Percentiles rank a stretch among this genome's conserved stretches.
Conservation (phyloP, 2,888 invertebrate genomes). For the Eilema caniola region DNA sequence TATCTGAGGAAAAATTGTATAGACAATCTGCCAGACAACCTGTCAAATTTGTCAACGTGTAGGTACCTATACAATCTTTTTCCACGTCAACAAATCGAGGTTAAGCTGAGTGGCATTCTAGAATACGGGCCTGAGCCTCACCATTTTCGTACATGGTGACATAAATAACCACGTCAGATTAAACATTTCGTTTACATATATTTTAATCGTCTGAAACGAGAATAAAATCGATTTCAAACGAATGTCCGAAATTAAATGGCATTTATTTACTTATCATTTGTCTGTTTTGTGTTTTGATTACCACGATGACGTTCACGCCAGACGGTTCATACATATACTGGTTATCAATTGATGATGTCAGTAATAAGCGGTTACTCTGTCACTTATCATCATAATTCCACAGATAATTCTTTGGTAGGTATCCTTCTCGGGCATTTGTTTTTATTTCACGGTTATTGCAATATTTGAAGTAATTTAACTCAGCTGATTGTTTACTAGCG, state of each 20-base stretch:
- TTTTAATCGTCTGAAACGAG: not conserved
- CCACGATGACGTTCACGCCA: not conserved
- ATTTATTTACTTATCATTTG: not conserved
- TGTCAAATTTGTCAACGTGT: no score
- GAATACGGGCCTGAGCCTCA: no score
- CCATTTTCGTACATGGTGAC: not conserved
- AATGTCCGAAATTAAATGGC: not conserved
- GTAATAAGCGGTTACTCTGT: not conserved
- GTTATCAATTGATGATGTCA: not conserved
- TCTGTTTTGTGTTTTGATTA: not conserved
- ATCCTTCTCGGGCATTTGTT: not conserved
- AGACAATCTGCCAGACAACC: no score
- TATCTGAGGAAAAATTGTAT: no score
- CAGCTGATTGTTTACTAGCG: not conserved
- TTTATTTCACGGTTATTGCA: not conserved
- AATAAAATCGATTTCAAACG: not conserved
- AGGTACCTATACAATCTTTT: no score
- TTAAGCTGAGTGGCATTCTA: no score
- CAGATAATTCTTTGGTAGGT: not conserved
- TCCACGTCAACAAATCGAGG: no score
- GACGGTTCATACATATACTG: not conserved
- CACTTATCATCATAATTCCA: not conserved
- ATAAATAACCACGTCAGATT: not conserved
- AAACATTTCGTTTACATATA: not conserved
- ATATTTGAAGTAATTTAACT: not conserved